Evolutionary conservation across 2,888 invertebrate species (phyloP).

Genomic region (Holacanthella duospinosa): DNA sequence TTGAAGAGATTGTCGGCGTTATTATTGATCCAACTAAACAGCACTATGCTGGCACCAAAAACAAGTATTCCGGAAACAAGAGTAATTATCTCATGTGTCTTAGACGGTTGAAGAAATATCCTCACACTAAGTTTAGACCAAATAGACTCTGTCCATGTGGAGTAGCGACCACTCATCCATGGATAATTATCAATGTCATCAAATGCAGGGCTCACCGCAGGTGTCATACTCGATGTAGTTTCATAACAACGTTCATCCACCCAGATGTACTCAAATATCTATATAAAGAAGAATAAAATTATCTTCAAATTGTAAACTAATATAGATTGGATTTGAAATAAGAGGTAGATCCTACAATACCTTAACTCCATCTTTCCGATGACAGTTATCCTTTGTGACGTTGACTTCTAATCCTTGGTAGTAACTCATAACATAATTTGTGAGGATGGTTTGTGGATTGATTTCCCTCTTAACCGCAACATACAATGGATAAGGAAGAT

Average conservation of each 20-base stretch:
- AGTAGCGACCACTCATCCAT: slow-evolving; percentile 62
- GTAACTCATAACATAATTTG: slow-evolving; percentile 54
- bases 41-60: slow-evolving; percentile 46
- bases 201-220: slow-evolving; percentile 76
- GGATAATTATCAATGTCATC: slow-evolving; percentile 58
- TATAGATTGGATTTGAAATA: background rate
- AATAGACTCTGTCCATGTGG: slow-evolving; percentile 81
- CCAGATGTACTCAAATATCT: slow-evolving; percentile 12
- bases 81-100: slow-evolving; percentile 47
- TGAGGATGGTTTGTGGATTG: slow-evolving; percentile 49
- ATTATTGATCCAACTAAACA: slow-evolving; percentile 41
- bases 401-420: slow-evolving; percentile 42
- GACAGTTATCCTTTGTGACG: slow-evolving; percentile 45
- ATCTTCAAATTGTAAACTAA: background rate
- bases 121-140: slow-evolving; percentile 64
- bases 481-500: slow-evolving; percentile 48
- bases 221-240: slow-evolving; percentile 61
- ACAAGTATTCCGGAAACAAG: slow-evolving; percentile 48
- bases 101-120: slow-evolving; percentile 64
- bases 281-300: background rate
- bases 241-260: slow-evolving; percentile 57
- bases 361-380: slow-evolving; percentile 40
- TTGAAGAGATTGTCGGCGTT: slow-evolving; percentile 37
- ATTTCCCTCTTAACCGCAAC: slow-evolving; percentile 49
- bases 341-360: slow-evolving; percentile 39